Evolutionary conservation across 2,888 invertebrate species (phyloP).

Genomic region (Drosophila suboccidentalis): DNA sequence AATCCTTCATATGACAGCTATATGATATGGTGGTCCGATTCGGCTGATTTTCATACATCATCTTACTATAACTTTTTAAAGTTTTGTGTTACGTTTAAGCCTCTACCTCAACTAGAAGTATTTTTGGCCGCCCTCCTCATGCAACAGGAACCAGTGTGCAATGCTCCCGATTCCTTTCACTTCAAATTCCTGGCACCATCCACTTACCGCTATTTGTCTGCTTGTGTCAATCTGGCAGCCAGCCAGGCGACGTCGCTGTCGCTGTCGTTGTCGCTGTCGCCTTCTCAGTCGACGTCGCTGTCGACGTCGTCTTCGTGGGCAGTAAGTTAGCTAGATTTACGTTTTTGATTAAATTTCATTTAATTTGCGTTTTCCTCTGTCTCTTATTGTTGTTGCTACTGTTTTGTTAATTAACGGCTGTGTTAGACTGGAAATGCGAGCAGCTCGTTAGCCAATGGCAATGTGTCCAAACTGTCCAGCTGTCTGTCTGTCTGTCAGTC

Average conservation of each 20-base stretch:
- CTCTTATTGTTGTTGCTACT: conserved; percentile 29
- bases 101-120: no score
- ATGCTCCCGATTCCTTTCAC: neutral
- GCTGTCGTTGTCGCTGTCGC: neutral
- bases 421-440: conserved; percentile 52
- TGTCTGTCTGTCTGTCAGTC: neutral
- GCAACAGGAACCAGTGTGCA: no score
- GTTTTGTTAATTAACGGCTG: conserved; percentile 64
- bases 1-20: no score
- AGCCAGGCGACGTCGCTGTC: conserved; percentile 45
- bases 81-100: no score
- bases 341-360: conserved; percentile 78
- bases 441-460: conserved; percentile 57
- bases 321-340: conserved; percentile 71
- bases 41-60: no score
- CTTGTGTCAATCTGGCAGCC: conserved; percentile 51
- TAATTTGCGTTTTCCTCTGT: conserved; percentile 61
- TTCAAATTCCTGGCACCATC: conserved; percentile 20
- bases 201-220: conserved; percentile 48
- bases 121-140: no score
- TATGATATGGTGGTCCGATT: no score
- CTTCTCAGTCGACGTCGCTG: conserved; percentile 36
- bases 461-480: conserved; percentile 19
- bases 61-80: no score
- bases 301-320: conserved; percentile 26